phyloP scores from a whole-genome alignment of 2,113 vertebrate genomes.

The Triplophysa tibetana region DNA sequence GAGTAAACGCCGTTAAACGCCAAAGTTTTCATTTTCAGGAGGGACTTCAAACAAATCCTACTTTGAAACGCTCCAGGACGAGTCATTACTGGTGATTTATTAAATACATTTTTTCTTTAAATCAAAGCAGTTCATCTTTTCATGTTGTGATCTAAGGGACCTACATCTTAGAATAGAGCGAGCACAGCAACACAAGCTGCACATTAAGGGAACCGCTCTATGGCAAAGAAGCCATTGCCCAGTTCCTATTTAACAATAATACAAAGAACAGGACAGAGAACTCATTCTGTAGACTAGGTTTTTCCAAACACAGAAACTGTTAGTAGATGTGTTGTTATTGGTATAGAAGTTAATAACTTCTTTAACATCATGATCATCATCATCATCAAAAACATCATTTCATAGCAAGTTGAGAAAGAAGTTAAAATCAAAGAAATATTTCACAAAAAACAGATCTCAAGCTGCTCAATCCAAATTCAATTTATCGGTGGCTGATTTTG shows the following conservation, averaged over 20 bases:
- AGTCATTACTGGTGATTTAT: constrained; percentile 1
- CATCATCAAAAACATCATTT: too few relatives aligned
- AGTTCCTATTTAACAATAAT: neutral
- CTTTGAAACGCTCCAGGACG: neutral
- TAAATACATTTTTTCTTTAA: neutral
- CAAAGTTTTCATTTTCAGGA: neutral
- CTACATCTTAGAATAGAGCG: neutral
- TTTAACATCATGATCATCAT: too few relatives aligned
- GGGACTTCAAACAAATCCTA: neutral
- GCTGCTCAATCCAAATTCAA: neutral
- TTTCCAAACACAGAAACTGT: too few relatives aligned
- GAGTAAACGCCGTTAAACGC: neutral
- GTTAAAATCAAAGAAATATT: too few relatives aligned
- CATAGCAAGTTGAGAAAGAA: too few relatives aligned
- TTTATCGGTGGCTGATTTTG: too few relatives aligned
- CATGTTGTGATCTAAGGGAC: constrained; percentile 1
- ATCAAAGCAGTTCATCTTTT: neutral
- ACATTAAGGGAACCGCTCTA: neutral
- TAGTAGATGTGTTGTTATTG: too few relatives aligned
- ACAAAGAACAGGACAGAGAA: neutral
- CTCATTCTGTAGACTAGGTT: neutral
- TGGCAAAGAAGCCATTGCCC: neutral
- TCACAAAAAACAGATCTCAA: neutral
- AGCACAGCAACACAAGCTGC: constrained; percentile 5
- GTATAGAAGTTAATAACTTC: too few relatives aligned